A percentile compares a stretch with the other conserved stretches of the same genome.
These are phyloP conservation scores for Heterotilapia buettikoferi DNA, from an alignment of 2,113 vertebrate species.

Conservation along the genomic window DNA sequence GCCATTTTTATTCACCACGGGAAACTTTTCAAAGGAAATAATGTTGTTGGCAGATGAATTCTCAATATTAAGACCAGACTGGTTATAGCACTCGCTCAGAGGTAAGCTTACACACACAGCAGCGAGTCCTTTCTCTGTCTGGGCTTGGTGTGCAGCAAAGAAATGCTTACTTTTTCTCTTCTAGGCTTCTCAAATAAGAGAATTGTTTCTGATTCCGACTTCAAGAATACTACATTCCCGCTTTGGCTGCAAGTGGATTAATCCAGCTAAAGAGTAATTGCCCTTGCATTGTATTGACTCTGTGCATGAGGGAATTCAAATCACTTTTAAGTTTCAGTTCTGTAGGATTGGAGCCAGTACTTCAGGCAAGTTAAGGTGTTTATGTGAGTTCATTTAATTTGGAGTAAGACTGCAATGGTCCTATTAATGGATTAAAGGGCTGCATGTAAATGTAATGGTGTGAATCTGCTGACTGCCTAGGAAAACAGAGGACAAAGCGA, in stretches of 20 bases:
- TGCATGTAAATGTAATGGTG: constrained; percentile 51
- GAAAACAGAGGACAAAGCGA: background rate
- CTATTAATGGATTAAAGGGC: constrained; percentile 60
- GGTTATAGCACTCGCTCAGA: constrained; percentile 24
- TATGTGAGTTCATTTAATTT: constrained; percentile 61
- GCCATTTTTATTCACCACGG: background rate
- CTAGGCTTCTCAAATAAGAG: constrained; percentile 2
- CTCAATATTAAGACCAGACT: constrained; percentile 23
- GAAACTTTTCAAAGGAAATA: constrained; percentile 26
- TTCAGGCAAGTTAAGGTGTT: constrained; percentile 45
- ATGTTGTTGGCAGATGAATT: constrained; percentile 35
- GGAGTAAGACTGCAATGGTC: constrained; percentile 46
- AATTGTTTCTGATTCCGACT: constrained; percentile 40
- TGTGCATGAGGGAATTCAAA: constrained; percentile 56
- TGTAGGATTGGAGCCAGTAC: constrained; percentile 34
- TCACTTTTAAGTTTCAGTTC: constrained; percentile 53
- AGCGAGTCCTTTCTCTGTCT: constrained; percentile 2
- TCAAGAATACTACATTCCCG: constrained; percentile 14
- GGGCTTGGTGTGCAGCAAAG: constrained; percentile 4
- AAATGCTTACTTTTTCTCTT: constrained; percentile 1
- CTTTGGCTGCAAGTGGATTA: constrained; percentile 46
- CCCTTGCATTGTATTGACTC: constrained; percentile 48
- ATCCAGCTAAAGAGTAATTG: constrained; percentile 55
- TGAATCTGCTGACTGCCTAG: constrained; percentile 51
- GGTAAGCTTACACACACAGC: constrained; percentile 1